These are phyloP conservation scores for Furnarius figulus DNA, from an alignment of 2,113 vertebrate genomes.

Conservation along the genomic window DNA sequence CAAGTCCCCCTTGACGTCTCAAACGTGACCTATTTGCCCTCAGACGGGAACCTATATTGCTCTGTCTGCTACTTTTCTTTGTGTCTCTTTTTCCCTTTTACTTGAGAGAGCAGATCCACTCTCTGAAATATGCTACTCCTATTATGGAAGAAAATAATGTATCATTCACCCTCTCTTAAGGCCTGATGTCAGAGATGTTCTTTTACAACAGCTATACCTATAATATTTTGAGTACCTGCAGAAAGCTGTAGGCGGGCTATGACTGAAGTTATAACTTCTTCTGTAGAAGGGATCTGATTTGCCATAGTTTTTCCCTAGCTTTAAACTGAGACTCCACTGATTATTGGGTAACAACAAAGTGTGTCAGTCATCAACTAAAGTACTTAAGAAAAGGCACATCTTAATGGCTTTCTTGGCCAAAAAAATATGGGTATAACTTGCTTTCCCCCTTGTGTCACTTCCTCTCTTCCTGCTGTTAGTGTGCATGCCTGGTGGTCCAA, in stretches of 20 bases:
- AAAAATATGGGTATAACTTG: neutral
- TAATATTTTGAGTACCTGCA: neutral
- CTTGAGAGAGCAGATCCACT: neutral
- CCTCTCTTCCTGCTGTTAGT: neutral
- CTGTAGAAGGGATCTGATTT: neutral
- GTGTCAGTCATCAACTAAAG: neutral
- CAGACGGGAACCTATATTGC: neutral
- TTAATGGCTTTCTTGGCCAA: neutral
- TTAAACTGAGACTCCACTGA: neutral
- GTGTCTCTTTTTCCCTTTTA: neutral
- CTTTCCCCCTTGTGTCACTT: neutral
- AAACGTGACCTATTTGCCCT: neutral
- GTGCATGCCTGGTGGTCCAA: rapidly evolving
- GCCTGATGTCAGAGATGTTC: neutral
- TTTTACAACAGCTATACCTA: neutral
- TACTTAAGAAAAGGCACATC: neutral
- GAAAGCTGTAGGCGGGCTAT: neutral
- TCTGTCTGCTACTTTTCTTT: constrained; percentile 2
- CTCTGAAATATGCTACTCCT: neutral
- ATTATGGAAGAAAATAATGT: neutral
- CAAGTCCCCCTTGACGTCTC: neutral
- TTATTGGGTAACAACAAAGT: neutral
- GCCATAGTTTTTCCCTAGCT: neutral
- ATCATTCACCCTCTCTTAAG: neutral
- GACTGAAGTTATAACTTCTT: neutral